Evolutionary conservation across 2,113 vertebrate species (phyloP).

Genomic region (Caranx melampygus): DNA sequence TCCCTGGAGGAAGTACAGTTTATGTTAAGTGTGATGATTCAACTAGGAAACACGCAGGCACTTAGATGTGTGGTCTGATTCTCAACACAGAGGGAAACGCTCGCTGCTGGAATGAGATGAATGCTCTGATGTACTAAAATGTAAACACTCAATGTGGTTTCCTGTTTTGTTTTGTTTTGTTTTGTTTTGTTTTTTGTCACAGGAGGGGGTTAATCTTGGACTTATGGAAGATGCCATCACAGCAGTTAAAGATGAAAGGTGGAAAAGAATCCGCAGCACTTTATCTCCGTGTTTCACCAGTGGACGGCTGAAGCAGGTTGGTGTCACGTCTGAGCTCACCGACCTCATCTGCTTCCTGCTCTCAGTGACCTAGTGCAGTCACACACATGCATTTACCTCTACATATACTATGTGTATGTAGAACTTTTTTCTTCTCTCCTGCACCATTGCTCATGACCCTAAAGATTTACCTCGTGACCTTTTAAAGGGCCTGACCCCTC

Average conservation of each 20-base stretch:
- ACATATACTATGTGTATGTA: background rate
- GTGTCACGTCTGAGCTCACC: background rate
- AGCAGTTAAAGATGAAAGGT: constrained; percentile 77
- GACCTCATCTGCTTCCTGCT: background rate
- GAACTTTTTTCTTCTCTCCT: too few species aligned
- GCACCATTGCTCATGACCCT: too few species aligned
- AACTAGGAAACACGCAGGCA: too few species aligned
- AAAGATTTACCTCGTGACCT: too few species aligned
- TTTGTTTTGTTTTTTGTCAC: background rate
- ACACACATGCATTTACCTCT: background rate
- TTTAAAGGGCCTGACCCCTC: too few species aligned
- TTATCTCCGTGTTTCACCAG: constrained; percentile 85
- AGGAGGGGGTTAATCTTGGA: constrained; percentile 31
- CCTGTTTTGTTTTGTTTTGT: background rate
- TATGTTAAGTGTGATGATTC: too few species aligned
- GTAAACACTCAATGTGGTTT: background rate
- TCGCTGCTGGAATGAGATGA: background rate
- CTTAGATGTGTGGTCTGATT: background rate
- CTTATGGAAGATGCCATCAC: constrained; percentile 73
- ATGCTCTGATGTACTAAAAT: too few species aligned
- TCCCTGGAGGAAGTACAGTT: too few species aligned
- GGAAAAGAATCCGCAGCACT: constrained; percentile 81
- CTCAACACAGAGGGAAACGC: background rate
- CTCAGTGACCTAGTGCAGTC: background rate
- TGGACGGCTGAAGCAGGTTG: constrained; percentile 82